Evolutionary conservation across 2,797 vertebrate genomes (phyloP).

Genomic region (Gallirallus australis): DNA sequence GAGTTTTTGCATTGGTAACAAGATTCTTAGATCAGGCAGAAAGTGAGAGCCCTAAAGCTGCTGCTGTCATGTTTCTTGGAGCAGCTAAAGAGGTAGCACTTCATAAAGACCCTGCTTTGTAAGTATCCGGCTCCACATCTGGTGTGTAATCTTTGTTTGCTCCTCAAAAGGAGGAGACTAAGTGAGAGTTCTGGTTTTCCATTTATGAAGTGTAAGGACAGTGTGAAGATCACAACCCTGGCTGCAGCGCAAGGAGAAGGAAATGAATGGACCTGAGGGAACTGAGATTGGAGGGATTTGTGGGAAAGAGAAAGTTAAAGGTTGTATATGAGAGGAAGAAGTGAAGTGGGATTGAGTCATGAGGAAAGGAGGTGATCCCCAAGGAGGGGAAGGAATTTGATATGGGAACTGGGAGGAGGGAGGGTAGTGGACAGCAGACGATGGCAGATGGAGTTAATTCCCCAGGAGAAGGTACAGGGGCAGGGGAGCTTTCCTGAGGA

Average conservation of each 20-base stretch:
- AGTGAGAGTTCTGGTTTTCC: neutral
- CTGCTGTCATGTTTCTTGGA: slow-evolving; percentile 85
- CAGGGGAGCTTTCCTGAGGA: neutral
- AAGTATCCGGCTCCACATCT: neutral
- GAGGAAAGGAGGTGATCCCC: neutral
- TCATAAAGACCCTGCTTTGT: slow-evolving; percentile 78
- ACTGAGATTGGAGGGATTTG: neutral
- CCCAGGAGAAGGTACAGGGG: neutral
- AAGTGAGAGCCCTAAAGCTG: slow-evolving; percentile 75
- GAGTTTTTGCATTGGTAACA: slow-evolving; percentile 76
- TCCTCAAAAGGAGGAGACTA: neutral
- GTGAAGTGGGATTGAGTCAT: neutral
- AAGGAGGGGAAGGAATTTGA: neutral
- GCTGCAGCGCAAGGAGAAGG: neutral
- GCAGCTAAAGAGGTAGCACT: slow-evolving; percentile 76
- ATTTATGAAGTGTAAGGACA: neutral
- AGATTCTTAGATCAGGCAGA: slow-evolving; percentile 82
- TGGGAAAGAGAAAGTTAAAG: neutral
- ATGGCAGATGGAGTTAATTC: neutral
- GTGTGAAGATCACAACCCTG: neutral
- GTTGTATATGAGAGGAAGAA: neutral
- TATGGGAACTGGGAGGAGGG: neutral
- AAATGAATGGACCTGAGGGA: neutral
- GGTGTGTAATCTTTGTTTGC: neutral
- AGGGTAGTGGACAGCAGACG: neutral